phyloP scores from a whole-genome alignment of 1,140 invertebrate species.

The Tetramorium alpestre region DNA sequence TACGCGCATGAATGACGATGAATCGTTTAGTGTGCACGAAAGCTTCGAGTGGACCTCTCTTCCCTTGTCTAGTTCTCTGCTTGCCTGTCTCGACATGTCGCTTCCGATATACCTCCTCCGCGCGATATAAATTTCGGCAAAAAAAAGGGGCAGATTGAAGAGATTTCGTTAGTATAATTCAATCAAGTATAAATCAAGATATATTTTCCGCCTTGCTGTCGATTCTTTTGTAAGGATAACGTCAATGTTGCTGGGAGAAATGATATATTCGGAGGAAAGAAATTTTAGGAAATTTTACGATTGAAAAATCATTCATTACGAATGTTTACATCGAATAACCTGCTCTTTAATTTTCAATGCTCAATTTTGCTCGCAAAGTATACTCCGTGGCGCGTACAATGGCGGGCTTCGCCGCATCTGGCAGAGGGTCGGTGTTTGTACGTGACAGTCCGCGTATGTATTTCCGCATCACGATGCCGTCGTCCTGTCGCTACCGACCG shows the following conservation, averaged over 20 bases:
- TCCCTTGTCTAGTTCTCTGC: slow-evolving; percentile 19
- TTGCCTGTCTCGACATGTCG: not conserved
- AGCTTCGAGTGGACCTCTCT: slow-evolving; percentile 36
- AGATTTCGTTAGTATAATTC: not conserved
- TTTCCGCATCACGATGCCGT: slow-evolving; percentile 40
- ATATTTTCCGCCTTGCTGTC: not conserved
- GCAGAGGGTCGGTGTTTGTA: slow-evolving; percentile 3
- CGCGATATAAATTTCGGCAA: not conserved
- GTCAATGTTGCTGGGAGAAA: too few relatives aligned
- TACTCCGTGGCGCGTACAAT: slow-evolving; percentile 19
- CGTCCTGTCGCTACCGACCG: slow-evolving; percentile 14
- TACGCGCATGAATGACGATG: slow-evolving; percentile 57
- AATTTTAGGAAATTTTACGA: not conserved
- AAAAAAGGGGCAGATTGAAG: not conserved
- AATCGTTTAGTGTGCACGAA: slow-evolving; percentile 50
- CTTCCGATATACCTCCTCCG: not conserved
- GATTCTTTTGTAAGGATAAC: not conserved
- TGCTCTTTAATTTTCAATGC: slow-evolving; percentile 25
- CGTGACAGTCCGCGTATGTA: slow-evolving; percentile 31
- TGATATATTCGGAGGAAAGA: too few relatives aligned
- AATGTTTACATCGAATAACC: not conserved
- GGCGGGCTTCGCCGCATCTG: slow-evolving; percentile 19
- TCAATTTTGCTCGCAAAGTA: not conserved
- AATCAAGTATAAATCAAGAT: not conserved
- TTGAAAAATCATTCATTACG: not conserved